Base-by-base conservation (phyloP, 1,140 invertebrate genomes). In the Drosophila simulans region DNA sequence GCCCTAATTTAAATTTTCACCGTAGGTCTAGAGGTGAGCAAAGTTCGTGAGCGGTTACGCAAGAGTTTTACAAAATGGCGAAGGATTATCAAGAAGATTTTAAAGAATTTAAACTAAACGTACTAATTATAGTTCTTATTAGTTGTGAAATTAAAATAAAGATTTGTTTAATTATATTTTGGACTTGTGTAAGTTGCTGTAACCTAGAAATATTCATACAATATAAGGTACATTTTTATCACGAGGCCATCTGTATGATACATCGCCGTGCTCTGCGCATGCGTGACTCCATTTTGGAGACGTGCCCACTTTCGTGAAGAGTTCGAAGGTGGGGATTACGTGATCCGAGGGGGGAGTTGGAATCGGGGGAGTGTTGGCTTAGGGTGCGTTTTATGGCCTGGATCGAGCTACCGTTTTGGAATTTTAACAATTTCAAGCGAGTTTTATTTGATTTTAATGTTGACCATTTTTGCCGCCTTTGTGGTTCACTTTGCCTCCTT, bases 381-480 rank as follows among this genome's bases (percentile, higher is more conserved):
- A 8, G 77, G 71, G 56, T 66, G 60, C 62, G 55, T 86, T 86
- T 86, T 86, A 88, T 78, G 62, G 65, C 53, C 49, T 57, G 27
- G 25, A 40, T 56, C 45, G 31, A 37, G 72, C 66, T 80, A 72
- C 56, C 64, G 68, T 76, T 79, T 68, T 37, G 65, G 83, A 86
- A 86, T 88, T 76, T 82, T 69, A 88, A 88, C 57, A 74, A 70
- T 76, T 76, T 53, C 35, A 43, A 70, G 37, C 49, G 58, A 59
- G 66, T 86, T 83, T 86, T 82, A 86, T 86, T 88, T 43, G 83
- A 86, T 79, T 88, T 88, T 88, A 86, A 86, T 86, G 65, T 70
- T 77, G 65, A 88, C 15, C 71, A 88, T 79, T 79, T 83, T 72
- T 76, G 83, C 75, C 83, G 83, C 83, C 83, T 76, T 72, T 56